Evolutionary conservation across 2,797 vertebrate species (phyloP).

Genomic region (Enteromius mattozi): DNA sequence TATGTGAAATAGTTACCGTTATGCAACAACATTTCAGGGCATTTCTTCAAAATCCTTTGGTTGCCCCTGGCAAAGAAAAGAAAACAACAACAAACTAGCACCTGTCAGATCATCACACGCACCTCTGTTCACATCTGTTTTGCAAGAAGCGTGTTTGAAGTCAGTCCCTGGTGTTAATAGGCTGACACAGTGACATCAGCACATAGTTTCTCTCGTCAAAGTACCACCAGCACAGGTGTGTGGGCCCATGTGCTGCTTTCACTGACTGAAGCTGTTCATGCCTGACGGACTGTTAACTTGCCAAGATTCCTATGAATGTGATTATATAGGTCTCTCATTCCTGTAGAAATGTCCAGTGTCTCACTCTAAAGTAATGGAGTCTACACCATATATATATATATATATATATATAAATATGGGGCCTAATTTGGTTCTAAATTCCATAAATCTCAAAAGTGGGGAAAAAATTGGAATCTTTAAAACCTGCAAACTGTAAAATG

Average conservation of each 20-base stretch:
- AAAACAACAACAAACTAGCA: constrained; percentile 54
- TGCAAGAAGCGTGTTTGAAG: constrained; percentile 52
- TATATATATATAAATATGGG: neutral
- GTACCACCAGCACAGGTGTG: constrained; percentile 49
- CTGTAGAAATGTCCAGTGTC: neutral
- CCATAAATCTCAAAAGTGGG: neutral
- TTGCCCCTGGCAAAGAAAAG: constrained; percentile 45
- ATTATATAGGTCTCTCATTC: constrained; percentile 20
- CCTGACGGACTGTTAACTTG: constrained; percentile 44
- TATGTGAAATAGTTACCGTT: neutral
- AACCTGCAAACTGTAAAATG: neutral
- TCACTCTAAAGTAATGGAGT: neutral
- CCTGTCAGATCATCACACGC: constrained; percentile 46
- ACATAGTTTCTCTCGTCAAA: constrained; percentile 48
- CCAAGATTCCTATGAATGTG: constrained; percentile 41
- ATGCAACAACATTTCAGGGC: neutral
- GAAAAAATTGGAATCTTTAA: neutral
- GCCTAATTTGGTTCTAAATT: neutral
- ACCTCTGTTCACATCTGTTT: constrained; percentile 61
- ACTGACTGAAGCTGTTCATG: constrained; percentile 24
- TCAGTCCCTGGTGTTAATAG: constrained; percentile 51
- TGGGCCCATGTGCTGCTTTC: constrained; percentile 36
- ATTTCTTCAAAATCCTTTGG: constrained; percentile 21
- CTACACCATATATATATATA: neutral
- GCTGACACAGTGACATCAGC: constrained; percentile 52